Percentiles rank a stretch among this genome's conserved stretches.
phyloP scores from a whole-genome alignment of 2,797 vertebrate genomes.

The Typhlichthys subterraneus region DNA sequence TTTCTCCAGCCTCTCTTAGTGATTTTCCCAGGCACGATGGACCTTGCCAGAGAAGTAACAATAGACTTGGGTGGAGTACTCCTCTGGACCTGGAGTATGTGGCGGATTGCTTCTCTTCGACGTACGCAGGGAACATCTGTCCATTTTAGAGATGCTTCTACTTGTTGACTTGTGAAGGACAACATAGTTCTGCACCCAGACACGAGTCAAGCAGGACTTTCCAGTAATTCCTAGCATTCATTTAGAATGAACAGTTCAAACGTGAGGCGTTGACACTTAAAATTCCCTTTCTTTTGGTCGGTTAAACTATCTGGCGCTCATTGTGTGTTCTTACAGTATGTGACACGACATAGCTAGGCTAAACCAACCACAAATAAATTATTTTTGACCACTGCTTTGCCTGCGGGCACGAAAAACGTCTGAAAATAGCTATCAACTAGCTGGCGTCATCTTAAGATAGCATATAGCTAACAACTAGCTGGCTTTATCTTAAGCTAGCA shows the following conservation, averaged over 20 bases:
- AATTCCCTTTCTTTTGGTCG: not conserved
- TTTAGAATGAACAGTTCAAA: too few relatives aligned
- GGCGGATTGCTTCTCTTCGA: slow-evolving; percentile 63
- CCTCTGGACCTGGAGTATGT: slow-evolving; percentile 65
- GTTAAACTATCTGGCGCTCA: slow-evolving; percentile 6
- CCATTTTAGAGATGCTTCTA: slow-evolving; percentile 33
- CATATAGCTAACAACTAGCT: not conserved
- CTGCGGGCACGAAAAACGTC: not conserved
- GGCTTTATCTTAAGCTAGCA: not conserved
- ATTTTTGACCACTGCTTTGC: too few relatives aligned
- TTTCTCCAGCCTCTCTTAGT: slow-evolving; percentile 54
- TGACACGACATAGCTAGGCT: not conserved
- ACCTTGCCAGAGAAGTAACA: slow-evolving; percentile 65
- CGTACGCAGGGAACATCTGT: slow-evolving; percentile 33
- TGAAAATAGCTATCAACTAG: not conserved
- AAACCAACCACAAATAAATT: not conserved
- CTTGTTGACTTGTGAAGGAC: slow-evolving; percentile 39
- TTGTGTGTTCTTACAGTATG: not conserved
- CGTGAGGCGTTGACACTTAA: not conserved
- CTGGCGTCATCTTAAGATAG: not conserved
- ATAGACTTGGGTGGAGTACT: slow-evolving; percentile 69
- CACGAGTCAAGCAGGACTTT: not conserved
- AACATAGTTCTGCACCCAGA: not conserved
- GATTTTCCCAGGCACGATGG: slow-evolving; percentile 66
- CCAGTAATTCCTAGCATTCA: not conserved